Base-by-base conservation (phyloP, 2,797 vertebrate species). In the Sarcoramphus papa region DNA sequence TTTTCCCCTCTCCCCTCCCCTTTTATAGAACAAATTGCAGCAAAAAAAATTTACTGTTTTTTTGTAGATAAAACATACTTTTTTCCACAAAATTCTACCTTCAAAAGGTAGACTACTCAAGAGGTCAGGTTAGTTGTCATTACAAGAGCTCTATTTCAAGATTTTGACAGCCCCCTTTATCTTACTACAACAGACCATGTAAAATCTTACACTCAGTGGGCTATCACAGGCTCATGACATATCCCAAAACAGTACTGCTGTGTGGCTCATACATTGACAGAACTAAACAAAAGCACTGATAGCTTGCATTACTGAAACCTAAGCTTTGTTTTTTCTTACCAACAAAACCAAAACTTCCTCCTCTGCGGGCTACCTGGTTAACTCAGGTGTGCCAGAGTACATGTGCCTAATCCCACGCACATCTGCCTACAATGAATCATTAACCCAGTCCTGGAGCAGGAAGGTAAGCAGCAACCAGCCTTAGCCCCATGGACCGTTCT, bases 321-420 rank as follows among this genome's bases (percentile, higher is more conserved):
- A 80, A 40, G 37, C 41, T 65, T 62, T 30, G 43, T 8, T 0
- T 3, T 83, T 50, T 62, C 51, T 76, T 72, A 67, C 15, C 53
- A 79, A 57, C 14, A 76, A 37, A 37, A 37, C 15, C 2, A 12
- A 51, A 64, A 35, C 14, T 41, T 57, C 17, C 35, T 64, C 37
- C 30, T 84, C 33, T 50, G 14, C 2, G 0, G 51, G 30, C 23
- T 79, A 35, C n/a, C 15, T 2, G 2, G 41, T 69, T 65, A 62
- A 56, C 13, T 69, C 31, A 20, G 68, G 53, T 31, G 18, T 62
- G 59, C 28, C 40, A 18, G 27, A 67, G 31, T 24, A 48, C 14
- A 7, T 4, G 13, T 33, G 35, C 33, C 50, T 65, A 18, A 70
- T 30, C 9, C 2, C 33, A 63, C 1, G 0, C 12, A 8, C 3